Base-by-base conservation (phyloP, 2,797 vertebrate genomes). In the Triplophysa bombifrons region DNA sequence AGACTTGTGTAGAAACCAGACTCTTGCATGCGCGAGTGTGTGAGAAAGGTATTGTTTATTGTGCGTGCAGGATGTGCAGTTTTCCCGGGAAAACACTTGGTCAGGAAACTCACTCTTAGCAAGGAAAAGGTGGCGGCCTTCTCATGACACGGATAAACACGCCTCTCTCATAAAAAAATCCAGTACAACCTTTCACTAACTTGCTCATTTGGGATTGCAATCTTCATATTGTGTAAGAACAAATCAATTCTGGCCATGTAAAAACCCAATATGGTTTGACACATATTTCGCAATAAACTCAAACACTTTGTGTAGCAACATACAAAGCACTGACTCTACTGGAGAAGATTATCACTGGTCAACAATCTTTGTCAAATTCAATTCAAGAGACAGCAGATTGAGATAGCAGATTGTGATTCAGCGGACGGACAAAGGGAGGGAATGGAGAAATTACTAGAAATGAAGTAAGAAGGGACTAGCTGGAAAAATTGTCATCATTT, bases 1-100 rank as follows among this genome's bases (percentile, higher is more conserved):
- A 14, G 61, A 41, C 68, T 79, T 77, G 73, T 74, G 74, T 53
- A 56, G 66, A 27, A 80, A 30, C 51, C 25, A 70, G 50, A 34
- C 17, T 81, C 76, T 89, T 82, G 88, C 86, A 87, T 91, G 90
- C 87, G 76, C 75, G 48, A 80, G 68, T 85, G 88, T 92, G 92
- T 94, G 93, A 93, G 92, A 93, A 93, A 89, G 64, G 86, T 84
- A 93, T 93, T 93, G 93, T 94, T 93, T 93, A 91, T 89, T 89
- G 89, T 90, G 84, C 81, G 74, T 87, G 90, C 93, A 93, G 93
- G 93, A 94, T 90, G 90, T 89, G 86, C 87, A 14, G 76, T 91
- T 94, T 93, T 93, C 91, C 92, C 89, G 90, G 93, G 92, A 92
- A 93, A 92, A 92, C 86, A 87, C 76, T 78, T 64, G 71, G 87